phyloP scores from a whole-genome alignment of 2,113 vertebrate species.

The Puntigrus tetrazona region DNA sequence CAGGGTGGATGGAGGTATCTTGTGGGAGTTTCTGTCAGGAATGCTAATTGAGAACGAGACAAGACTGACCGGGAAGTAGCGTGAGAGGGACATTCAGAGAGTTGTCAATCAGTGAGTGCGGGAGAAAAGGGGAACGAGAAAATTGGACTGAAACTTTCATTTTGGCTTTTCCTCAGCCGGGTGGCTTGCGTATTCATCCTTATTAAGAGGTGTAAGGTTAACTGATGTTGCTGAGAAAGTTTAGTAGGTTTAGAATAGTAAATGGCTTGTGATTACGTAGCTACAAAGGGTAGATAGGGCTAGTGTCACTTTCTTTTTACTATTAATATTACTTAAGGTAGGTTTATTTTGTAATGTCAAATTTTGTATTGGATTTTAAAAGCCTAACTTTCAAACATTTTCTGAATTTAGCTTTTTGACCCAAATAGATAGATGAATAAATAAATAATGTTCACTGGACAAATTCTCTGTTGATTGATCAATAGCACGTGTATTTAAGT shows the following conservation, averaged over 20 bases:
- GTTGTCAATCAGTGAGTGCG: background rate
- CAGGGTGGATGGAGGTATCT: background rate
- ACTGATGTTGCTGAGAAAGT: background rate
- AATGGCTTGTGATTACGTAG: background rate
- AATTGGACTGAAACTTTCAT: background rate
- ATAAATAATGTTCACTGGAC: too few species aligned
- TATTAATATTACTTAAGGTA: background rate
- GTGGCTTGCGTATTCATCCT: background rate
- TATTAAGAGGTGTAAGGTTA: background rate
- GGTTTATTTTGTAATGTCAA: background rate
- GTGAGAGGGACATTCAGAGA: background rate
- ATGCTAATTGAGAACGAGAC: conserved; percentile 2
- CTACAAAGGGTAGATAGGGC: background rate
- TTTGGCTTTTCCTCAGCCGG: background rate
- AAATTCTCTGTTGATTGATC: background rate
- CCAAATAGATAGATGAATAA: too few species aligned
- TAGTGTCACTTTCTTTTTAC: too few species aligned
- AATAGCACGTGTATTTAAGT: background rate
- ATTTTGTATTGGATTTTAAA: background rate
- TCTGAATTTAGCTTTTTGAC: background rate
- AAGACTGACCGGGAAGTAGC: background rate
- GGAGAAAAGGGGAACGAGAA: background rate
- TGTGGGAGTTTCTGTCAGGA: conserved; percentile 12
- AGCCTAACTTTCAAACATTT: background rate
- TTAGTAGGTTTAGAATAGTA: background rate